Conservation (phyloP, 2,888 invertebrate genomes). For the Coecobrya sp. region DNA sequence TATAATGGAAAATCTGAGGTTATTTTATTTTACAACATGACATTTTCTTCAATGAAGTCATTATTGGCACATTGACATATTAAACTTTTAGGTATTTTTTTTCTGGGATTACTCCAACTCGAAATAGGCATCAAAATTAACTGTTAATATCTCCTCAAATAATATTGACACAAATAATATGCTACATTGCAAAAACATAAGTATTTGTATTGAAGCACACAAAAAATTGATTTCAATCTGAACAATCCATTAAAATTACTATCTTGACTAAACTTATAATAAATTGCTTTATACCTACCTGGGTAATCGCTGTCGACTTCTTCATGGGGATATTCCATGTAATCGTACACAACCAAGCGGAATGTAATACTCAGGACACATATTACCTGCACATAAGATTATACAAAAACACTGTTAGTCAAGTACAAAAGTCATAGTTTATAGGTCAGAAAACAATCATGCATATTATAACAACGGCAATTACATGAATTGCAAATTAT, state of each 20-base stretch:
- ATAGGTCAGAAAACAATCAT: too few species aligned
- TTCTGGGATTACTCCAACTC: conserved; percentile 1
- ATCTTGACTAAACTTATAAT: not conserved
- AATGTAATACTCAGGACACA: conserved; percentile 76
- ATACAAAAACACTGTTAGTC: too few species aligned
- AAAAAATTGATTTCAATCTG: not conserved
- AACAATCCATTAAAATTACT: not conserved
- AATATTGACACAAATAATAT: not conserved
- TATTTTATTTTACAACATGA: not conserved
- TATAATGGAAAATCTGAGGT: too few species aligned
- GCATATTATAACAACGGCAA: too few species aligned
- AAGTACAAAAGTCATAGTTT: too few species aligned
- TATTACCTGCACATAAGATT: conserved; percentile 65
- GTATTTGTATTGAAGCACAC: not conserved
- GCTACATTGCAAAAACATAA: not conserved
- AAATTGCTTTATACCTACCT: not conserved
- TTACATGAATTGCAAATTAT: not conserved
- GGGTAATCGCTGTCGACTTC: conserved; percentile 32
- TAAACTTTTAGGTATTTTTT: not conserved
- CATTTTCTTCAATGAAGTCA: not conserved
- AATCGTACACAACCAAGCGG: conserved; percentile 80
- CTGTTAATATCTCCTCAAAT: not conserved
- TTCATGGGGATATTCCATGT: conserved; percentile 77
- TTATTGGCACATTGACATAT: conserved; percentile 12
- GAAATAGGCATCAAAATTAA: not conserved